Base-by-base conservation (phyloP, 2,888 invertebrate species). In the Cataglyphis rosenhaueri region DNA sequence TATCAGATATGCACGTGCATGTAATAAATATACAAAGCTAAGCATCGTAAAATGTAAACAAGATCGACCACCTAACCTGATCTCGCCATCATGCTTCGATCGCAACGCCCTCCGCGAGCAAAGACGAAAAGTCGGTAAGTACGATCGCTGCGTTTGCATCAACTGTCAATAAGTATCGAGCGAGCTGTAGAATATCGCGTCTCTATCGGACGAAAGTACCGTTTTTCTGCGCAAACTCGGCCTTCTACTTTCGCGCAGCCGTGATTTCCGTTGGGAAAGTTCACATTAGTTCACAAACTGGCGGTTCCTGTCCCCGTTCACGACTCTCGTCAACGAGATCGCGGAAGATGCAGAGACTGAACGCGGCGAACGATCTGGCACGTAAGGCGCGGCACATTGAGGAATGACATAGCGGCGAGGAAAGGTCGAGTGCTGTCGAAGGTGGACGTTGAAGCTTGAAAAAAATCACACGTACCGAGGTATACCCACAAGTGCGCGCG, bases 181-280 rank as follows among this genome's bases (percentile, higher is more conserved):
- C 48, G 48, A 48, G 18, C 48, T 5, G 44, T 0, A 6, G 18
- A 18, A 48, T 48, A 5, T 48, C 48, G 1, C 18, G 48, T 48
- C 5, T 44, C 44, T 15, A 48, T 6, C 18, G 48, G 3, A 52
- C n/a, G 18, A 8, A n/a, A 52, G 52, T 52, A 52, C n/a, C 52
- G 52, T 52, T 52, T 52, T 52, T n/a, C n/a, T 8, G n/a, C n/a
- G 52, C 48, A 48, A 18, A 48, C 48, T 48, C 62, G 9, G 3
- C 52, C 52, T 55, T 55, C n/a, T 18, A 55, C 52, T n/a, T 18
- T 55, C 8, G 76, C 38, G 84, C 84, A 85, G 91, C 91, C 89
- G 90, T 90, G 88, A 88, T 85, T 91, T 91, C 91, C 86, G 90
- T 86, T 86, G 83, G 35, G 52, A 78, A 85, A 64, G n/a, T 52